phyloP scores from a whole-genome alignment of 2,888 invertebrate genomes.

The Hoplodrina blanda region DNA sequence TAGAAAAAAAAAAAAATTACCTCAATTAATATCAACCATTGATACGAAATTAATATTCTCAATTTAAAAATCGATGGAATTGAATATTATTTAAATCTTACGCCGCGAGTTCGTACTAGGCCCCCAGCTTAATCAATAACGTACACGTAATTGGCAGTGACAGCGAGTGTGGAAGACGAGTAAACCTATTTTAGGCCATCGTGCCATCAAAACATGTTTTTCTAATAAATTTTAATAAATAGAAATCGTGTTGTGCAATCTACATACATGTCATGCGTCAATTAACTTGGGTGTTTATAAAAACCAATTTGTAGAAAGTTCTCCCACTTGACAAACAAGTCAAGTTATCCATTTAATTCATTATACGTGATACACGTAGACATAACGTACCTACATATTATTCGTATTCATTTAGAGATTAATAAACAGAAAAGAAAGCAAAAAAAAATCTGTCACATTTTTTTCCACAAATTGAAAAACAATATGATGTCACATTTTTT shows the following conservation, averaged over 20 bases:
- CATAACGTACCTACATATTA: conserved; percentile 9
- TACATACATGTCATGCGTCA: conserved; percentile 73
- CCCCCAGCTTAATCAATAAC: neutral
- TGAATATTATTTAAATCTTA: too few species aligned
- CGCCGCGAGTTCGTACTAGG: too few species aligned
- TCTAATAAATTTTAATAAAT: conserved; percentile 64
- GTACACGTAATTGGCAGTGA: neutral
- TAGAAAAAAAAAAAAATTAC: too few species aligned
- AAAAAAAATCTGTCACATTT: too few species aligned
- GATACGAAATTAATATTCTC: too few species aligned
- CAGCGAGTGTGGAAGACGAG: neutral
- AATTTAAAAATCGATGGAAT: too few species aligned
- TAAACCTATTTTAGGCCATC: conserved; percentile 25
- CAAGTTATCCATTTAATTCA: conserved; percentile 65
- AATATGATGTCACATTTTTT: too few species aligned
- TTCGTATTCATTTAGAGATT: neutral
- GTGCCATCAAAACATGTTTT: conserved; percentile 56
- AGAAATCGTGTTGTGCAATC: conserved; percentile 77
- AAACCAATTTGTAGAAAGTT: conserved; percentile 76
- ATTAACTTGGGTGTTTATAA: conserved; percentile 69
- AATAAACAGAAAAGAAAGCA: too few species aligned
- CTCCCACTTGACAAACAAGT: conserved; percentile 72
- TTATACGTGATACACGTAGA: conserved; percentile 57
- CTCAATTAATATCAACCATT: too few species aligned
- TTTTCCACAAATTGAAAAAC: too few species aligned